These are phyloP conservation scores for Cephus pygmeus DNA, from an alignment of 2,888 invertebrate genomes.

Conservation along the genomic window DNA sequence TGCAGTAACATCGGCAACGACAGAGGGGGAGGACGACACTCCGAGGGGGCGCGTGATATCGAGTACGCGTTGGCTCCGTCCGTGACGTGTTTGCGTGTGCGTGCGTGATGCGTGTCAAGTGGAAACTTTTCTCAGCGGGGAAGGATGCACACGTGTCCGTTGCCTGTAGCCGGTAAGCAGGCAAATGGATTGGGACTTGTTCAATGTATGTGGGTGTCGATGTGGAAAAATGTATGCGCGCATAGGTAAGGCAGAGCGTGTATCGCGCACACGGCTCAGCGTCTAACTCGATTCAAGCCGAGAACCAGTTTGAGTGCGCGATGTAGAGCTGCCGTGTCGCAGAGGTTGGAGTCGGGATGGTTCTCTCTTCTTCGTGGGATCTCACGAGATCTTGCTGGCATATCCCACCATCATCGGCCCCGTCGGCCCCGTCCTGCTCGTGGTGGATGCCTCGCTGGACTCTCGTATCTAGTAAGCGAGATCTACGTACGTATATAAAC, in stretches of 20 bases:
- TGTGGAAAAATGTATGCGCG: no score
- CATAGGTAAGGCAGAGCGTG: background rate
- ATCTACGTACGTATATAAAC: conserved; percentile 63
- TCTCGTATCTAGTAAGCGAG: conserved; percentile 46
- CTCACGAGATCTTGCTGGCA: conserved; percentile 28
- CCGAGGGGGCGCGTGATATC: conserved; percentile 22
- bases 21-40: conserved; percentile 13
- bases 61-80: conserved; percentile 4
- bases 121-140: no score
- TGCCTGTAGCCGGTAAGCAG: no score
- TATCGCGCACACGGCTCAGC: background rate
- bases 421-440: conserved; percentile 17
- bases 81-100: conserved; percentile 8
- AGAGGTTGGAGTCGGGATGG: conserved; percentile 28
- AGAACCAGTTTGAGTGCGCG: conserved; percentile 40
- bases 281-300: conserved; percentile 18
- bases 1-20: conserved; percentile 29
- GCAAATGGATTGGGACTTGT: no score
- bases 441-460: background rate
- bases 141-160: no score
- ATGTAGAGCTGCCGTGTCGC: conserved; percentile 29
- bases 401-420: conserved; percentile 23
- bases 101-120: no score
- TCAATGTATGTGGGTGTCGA: no score
- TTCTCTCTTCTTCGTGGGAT: conserved; percentile 31